A percentile compares a stretch with the other conserved stretches of the same genome.
Evolutionary conservation across 2,888 invertebrate species (phyloP).

Genomic region (Eupeodes latifasciatus): DNA sequence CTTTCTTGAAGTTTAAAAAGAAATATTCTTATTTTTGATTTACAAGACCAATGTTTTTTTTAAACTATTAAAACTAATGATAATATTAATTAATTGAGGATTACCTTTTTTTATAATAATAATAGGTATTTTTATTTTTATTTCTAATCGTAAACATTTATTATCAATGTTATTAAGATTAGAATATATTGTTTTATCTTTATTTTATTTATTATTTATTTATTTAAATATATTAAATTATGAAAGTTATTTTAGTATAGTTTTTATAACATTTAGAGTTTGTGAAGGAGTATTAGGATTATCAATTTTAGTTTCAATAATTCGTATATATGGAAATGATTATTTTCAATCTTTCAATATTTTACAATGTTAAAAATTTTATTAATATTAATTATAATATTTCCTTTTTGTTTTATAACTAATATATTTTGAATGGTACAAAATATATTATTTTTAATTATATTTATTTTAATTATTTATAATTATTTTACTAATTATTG

Average conservation of each 20-base stretch:
- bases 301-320: conserved; percentile 87
- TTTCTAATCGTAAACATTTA: conserved; percentile 86
- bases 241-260: conserved; percentile 86
- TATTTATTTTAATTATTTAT: too few relatives aligned
- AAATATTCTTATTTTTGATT: too few relatives aligned
- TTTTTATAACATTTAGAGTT: conserved; percentile 87
- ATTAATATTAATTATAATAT: too few relatives aligned
- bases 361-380: too few relatives aligned
- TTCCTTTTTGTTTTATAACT: too few relatives aligned
- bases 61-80: too few relatives aligned
- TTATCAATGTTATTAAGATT: conserved; percentile 86
- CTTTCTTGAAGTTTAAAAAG: too few relatives aligned
- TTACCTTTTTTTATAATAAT: conserved; percentile 84
- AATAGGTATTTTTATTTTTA: conserved; percentile 85
- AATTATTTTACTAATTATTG: too few relatives aligned
- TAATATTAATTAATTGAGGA: conserved; percentile 80
- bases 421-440: too few relatives aligned
- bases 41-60: too few relatives aligned
- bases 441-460: too few relatives aligned
- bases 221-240: conserved; percentile 84
- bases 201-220: conserved; percentile 85
- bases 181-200: conserved; percentile 86
- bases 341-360: too few relatives aligned
- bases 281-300: conserved; percentile 88
- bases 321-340: conserved; percentile 86